Conservation (phyloP, 2,888 invertebrate genomes). For the Metalampra italica region DNA sequence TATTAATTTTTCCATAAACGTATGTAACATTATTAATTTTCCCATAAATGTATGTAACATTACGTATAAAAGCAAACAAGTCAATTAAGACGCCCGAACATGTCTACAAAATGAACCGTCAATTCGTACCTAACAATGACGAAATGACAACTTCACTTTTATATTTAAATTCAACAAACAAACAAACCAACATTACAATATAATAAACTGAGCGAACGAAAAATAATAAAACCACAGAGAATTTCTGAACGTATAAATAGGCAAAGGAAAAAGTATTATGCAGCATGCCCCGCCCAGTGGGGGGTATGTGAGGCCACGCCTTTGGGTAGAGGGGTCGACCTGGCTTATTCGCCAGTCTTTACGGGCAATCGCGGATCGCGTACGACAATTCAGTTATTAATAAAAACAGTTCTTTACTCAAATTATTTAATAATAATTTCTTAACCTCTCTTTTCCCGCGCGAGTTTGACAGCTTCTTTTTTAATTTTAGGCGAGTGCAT, state of each 20-base stretch:
- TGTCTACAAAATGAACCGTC: slow-evolving; percentile 20
- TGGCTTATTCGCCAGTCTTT: slow-evolving; percentile 59
- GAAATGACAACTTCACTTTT: slow-evolving; percentile 49
- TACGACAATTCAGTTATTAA: slow-evolving; percentile 37
- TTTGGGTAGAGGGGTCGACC: slow-evolving; percentile 36
- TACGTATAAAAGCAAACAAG: slow-evolving; percentile 15
- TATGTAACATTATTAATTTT: too few relatives aligned
- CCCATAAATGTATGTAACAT: too few relatives aligned
- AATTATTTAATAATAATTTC: slow-evolving; percentile 6
- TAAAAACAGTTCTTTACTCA: slow-evolving; percentile 19
- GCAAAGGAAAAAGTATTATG: slow-evolving; percentile 36
- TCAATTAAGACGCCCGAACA: slow-evolving; percentile 51
- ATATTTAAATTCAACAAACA: slow-evolving; percentile 63
- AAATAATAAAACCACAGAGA: slow-evolving; percentile 50
- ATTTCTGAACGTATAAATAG: slow-evolving; percentile 46
- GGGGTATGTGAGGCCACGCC: slow-evolving; percentile 49
- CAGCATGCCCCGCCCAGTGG: slow-evolving; percentile 41
- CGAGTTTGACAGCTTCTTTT: slow-evolving; percentile 19
- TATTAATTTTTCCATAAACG: too few relatives aligned
- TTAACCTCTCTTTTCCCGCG: slow-evolving; percentile 8
- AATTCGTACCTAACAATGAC: slow-evolving; percentile 36
- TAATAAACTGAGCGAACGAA: slow-evolving; percentile 47
- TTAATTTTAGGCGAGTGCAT: slow-evolving; percentile 6
- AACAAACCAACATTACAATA: slow-evolving; percentile 66
- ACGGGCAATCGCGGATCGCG: slow-evolving; percentile 59